phyloP scores from a whole-genome alignment of 2,888 invertebrate species.

The Drosophila neoperkinsi region DNA sequence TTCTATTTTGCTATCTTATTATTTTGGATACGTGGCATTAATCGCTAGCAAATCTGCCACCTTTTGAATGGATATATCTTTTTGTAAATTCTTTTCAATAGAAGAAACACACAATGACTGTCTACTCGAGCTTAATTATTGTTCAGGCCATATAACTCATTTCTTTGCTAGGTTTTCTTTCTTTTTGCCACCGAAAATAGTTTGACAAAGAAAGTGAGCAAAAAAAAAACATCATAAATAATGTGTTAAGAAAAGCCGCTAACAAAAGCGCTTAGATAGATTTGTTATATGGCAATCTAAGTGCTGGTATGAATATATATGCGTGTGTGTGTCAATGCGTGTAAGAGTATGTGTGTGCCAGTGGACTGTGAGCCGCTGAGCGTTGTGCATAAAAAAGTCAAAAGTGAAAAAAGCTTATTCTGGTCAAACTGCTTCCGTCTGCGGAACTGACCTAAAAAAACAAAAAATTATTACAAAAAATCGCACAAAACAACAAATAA shows the following conservation, averaged over 20 bases:
- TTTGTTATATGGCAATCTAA: conserved; percentile 41
- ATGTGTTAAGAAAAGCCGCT: conserved; percentile 73
- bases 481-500: conserved; percentile 47
- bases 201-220: conserved; percentile 70
- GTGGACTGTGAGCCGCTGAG: conserved; percentile 34
- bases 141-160: conserved; percentile 45
- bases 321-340: conserved; percentile 9
- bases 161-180: conserved; percentile 47
- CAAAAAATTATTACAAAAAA: conserved; percentile 67
- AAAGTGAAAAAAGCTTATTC: conserved; percentile 73
- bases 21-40: conserved; percentile 49
- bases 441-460: conserved; percentile 75
- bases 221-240: conserved; percentile 65
- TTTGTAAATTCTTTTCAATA: conserved; percentile 49
- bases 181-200: conserved; percentile 48
- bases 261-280: conserved; percentile 62
- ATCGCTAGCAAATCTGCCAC: conserved; percentile 55
- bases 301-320: conserved; percentile 6
- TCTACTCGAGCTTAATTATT: conserved; percentile 61
- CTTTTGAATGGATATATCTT: conserved; percentile 25
- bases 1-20: conserved; percentile 28
- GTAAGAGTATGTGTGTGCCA: conserved; percentile 7
- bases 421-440: conserved; percentile 75
- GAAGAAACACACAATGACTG: conserved; percentile 32
- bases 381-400: conserved; percentile 45